Conservation (phyloP, 2,113 vertebrate genomes). For the Synodontis membranacea region DNA sequence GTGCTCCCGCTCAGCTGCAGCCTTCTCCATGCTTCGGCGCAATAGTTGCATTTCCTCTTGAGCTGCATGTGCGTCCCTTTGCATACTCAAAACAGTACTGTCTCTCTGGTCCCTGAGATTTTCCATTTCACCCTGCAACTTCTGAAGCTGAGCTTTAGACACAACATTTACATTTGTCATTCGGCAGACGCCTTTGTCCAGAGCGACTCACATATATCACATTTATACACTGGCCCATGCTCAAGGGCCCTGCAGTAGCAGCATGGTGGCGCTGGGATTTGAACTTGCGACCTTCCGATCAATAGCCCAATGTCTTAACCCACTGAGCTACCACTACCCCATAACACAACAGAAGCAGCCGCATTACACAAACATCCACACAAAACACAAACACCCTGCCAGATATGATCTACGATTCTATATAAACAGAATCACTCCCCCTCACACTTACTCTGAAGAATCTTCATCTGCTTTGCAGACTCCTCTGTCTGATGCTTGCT, state of each 20-base stretch:
- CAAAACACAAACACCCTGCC: not conserved
- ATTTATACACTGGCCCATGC: too few relatives aligned
- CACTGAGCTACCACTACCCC: too few relatives aligned
- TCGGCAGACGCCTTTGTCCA: too few relatives aligned
- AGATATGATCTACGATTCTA: not conserved
- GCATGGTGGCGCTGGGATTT: too few relatives aligned
- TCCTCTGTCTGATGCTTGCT: slow-evolving; percentile 85
- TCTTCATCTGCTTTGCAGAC: slow-evolving; percentile 87
- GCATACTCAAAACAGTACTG: slow-evolving; percentile 73
- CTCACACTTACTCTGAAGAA: slow-evolving; percentile 83
- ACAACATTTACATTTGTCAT: too few relatives aligned
- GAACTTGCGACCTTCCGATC: too few relatives aligned
- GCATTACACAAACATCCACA: not conserved
- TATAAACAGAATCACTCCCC: not conserved
- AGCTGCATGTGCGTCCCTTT: slow-evolving; percentile 78
- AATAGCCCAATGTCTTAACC: too few relatives aligned
- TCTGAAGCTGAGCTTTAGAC: slow-evolving; percentile 72
- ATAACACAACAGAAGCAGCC: not conserved
- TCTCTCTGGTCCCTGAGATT: slow-evolving; percentile 83
- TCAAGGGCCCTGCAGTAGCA: too few relatives aligned
- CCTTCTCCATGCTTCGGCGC: slow-evolving; percentile 81
- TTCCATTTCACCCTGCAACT: slow-evolving; percentile 82
- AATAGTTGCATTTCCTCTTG: slow-evolving; percentile 85
- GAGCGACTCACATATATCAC: too few relatives aligned
- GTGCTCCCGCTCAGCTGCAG: slow-evolving; percentile 79